These are phyloP conservation scores for Drosophila nr. medialis DNA, from an alignment of 2,888 invertebrate species.

Conservation along the genomic window DNA sequence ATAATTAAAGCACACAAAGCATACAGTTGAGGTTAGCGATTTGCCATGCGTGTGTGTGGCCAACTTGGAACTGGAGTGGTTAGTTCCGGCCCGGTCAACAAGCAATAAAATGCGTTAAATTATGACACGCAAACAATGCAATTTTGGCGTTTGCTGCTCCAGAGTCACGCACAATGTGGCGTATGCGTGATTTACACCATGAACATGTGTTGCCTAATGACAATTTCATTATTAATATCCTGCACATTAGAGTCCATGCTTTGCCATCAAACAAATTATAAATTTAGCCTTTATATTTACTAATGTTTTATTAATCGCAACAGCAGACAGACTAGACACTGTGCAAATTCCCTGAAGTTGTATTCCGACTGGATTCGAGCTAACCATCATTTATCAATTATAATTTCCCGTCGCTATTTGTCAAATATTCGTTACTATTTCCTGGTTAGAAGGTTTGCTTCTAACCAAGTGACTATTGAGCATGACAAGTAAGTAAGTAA, in stretches of 20 bases:
- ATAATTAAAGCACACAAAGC: conserved; percentile 54
- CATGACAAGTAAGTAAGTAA: neutral
- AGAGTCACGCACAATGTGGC: conserved; percentile 45
- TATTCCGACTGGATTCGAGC: neutral
- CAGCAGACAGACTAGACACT: neutral
- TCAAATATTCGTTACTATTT: neutral
- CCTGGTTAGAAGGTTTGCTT: neutral
- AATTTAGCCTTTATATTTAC: neutral
- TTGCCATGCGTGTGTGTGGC: conserved; percentile 1
- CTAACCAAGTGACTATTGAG: neutral
- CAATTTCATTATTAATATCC: conserved; percentile 39
- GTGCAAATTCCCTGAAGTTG: neutral
- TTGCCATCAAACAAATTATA: neutral
- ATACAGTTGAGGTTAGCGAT: conserved; percentile 26
- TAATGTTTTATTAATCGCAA: neutral
- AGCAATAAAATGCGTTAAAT: conserved; percentile 40
- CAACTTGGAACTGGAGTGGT: conserved; percentile 1
- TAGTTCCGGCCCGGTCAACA: conserved; percentile 20
- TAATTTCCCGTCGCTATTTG: neutral
- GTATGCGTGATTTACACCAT: conserved; percentile 62
- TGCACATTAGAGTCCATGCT: neutral
- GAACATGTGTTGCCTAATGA: conserved; percentile 47
- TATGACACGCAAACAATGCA: conserved; percentile 38
- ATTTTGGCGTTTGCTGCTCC: conserved; percentile 22
- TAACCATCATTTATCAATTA: neutral